Conservation (phyloP, 1,140 invertebrate genomes). For the Drosophila nannoptera region DNA sequence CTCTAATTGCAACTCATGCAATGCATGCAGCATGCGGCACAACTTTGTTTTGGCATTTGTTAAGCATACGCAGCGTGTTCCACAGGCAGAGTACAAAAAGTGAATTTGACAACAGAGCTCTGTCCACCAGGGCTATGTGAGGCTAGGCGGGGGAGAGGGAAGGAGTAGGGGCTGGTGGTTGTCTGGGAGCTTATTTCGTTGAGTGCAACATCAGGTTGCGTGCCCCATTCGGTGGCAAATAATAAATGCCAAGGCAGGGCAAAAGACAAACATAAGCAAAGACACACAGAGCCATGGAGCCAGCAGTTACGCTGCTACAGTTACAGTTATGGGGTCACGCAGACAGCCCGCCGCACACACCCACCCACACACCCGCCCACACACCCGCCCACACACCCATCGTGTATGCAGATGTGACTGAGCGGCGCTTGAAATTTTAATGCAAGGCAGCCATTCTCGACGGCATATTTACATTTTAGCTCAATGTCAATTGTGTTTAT, state of each 20-base stretch:
- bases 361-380: constrained; percentile 51
- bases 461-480: constrained; percentile 75
- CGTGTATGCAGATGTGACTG: constrained; percentile 64
- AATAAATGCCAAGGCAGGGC: constrained; percentile 59
- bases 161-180: neutral
- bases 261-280: constrained; percentile 56
- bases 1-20: constrained; percentile 44
- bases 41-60: constrained; percentile 37
- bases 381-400: constrained; percentile 21
- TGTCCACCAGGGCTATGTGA: constrained; percentile 1
- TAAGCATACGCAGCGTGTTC: constrained; percentile 41
- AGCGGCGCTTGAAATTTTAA: constrained; percentile 73
- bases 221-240: constrained; percentile 49
- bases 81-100: neutral
- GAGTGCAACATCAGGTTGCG: constrained; percentile 69
- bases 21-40: constrained; percentile 20
- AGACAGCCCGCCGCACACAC: constrained; percentile 35
- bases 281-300: constrained; percentile 9
- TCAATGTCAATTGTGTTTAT: constrained; percentile 79
- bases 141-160: neutral
- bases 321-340: constrained; percentile 56
- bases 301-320: constrained; percentile 20
- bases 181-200: constrained; percentile 56
- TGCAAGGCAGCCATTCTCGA: constrained; percentile 65
- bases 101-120: constrained; percentile 23